Evolutionary conservation across 2,113 vertebrate genomes (phyloP), one percentile per base, ranked within the genome.

Genomic region (Paraplagusia blochii): DNA sequence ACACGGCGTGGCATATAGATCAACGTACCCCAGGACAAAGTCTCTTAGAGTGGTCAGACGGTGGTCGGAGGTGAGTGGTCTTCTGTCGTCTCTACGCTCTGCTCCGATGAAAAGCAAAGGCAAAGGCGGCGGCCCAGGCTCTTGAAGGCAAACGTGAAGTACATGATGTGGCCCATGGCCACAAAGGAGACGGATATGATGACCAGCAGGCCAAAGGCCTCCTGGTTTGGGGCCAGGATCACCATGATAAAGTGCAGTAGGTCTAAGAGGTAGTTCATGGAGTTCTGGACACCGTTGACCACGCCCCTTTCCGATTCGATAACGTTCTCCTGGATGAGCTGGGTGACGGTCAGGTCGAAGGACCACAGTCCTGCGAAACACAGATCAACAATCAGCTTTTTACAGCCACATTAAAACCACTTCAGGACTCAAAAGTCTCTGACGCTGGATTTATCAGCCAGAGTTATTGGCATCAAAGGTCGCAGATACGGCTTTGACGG

Each of bases 211-310:
- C 97, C 97, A 16, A 99, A 99, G 59, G 95, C 94, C 87, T 98
- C 95, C 0, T 92, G 94, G 61, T 99, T 98, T 0, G 97, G 96
- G 7, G 95, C 97, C 85, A 98, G 86, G 79, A 99, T 98, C 79
- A 99, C 97, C 95, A 98, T 97, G 90, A 98, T 94, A 89, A 99
- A 99, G 90, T 99, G 97, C 84, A 99, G 86, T 60, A 99, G 93
- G 81, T 99, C 97, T 15, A 99, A 89, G 75, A 99, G 95, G 64
- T 98, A 99, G 84, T 99, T 99, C 96, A 99, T 97, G 85, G 97
- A 98, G 90, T 98, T 98, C 85, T 99, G 97, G 79, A 99, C 96
- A 16, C 96, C 97, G 0, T 97, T 99, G 86, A 99, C 94, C 80
- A 98, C 88, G 46, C 97, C 97, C 81, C 97, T 92, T 90, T 99